A percentile compares a stretch with the other conserved stretches of the same genome.
Evolutionary conservation across 1,140 invertebrate species (phyloP).

Genomic region (Samia ricini): DNA sequence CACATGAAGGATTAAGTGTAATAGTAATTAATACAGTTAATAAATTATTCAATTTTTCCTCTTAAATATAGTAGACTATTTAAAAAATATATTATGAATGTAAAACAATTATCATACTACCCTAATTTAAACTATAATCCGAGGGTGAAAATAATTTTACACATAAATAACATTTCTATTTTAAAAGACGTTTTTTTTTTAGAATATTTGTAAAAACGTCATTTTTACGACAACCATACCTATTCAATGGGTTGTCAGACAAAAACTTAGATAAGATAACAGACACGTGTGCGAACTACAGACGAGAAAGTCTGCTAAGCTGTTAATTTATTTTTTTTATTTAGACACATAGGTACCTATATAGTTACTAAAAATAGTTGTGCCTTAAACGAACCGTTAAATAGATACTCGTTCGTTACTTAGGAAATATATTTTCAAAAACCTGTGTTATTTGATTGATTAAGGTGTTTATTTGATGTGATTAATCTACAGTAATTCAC

Average conservation of each 20-base stretch:
- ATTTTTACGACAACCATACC: constrained; percentile 15
- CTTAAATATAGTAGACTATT: too few relatives aligned
- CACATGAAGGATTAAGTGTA: too few relatives aligned
- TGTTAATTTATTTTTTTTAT: constrained; percentile 31
- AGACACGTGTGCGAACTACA: constrained; percentile 22
- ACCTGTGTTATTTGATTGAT: too few relatives aligned
- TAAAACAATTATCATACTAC: too few relatives aligned
- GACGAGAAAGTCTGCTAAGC: constrained; percentile 35
- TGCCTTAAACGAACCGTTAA: neutral
- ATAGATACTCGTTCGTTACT: too few relatives aligned
- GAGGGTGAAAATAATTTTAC: neutral
- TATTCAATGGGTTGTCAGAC: constrained; percentile 26
- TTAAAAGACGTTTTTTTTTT: neutral
- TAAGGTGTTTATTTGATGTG: too few relatives aligned
- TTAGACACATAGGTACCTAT: too few relatives aligned
- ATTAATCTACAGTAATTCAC: too few relatives aligned
- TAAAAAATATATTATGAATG: too few relatives aligned
- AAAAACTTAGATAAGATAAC: constrained; percentile 44
- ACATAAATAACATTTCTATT: neutral
- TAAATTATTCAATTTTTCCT: too few relatives aligned
- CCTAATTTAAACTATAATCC: neutral
- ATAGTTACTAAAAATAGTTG: neutral
- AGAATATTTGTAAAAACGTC: constrained; percentile 8
- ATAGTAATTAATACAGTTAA: too few relatives aligned
- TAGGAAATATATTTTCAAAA: too few relatives aligned